Percentiles rank a stretch among this genome's conserved stretches.
Conservation (phyloP, 1,140 invertebrate genomes). For the Drosophila orena region DNA sequence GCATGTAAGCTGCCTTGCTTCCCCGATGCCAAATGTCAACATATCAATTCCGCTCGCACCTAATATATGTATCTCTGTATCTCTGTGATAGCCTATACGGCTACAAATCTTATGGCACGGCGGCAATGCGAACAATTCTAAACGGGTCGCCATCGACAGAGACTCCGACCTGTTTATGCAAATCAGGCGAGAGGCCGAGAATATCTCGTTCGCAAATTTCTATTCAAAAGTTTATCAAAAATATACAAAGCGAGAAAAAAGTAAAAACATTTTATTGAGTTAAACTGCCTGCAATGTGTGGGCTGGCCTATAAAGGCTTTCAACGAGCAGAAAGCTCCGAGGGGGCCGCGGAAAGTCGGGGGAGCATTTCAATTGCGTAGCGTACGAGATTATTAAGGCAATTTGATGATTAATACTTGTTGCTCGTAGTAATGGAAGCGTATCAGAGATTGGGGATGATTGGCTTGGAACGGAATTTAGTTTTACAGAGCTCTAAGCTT, state of each 20-base stretch:
- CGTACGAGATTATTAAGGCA: constrained; percentile 41
- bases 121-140: constrained; percentile 51
- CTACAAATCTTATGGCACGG: constrained; percentile 39
- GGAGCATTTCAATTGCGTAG: constrained; percentile 29
- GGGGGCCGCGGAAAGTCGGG: constrained; percentile 3
- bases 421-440: constrained; percentile 12
- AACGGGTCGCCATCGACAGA: constrained; percentile 44
- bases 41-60: constrained; percentile 37
- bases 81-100: constrained; percentile 24
- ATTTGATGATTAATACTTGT: constrained; percentile 48
- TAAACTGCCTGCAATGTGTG: constrained; percentile 50
- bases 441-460: background rate
- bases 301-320: constrained; percentile 36
- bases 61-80: constrained; percentile 31
- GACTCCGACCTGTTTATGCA: constrained; percentile 57
- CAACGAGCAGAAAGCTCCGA: constrained; percentile 9
- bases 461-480: background rate
- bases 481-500: background rate
- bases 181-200: constrained; percentile 33
- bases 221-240: constrained; percentile 61
- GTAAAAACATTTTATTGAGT: constrained; percentile 48
- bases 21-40: constrained; percentile 41
- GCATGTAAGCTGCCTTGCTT: background rate
- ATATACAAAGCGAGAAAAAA: constrained; percentile 38
- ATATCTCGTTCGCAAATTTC: constrained; percentile 40